Evolutionary conservation across 2,113 vertebrate genomes (phyloP).

Genomic region (Rhagologus leucostigma): DNA sequence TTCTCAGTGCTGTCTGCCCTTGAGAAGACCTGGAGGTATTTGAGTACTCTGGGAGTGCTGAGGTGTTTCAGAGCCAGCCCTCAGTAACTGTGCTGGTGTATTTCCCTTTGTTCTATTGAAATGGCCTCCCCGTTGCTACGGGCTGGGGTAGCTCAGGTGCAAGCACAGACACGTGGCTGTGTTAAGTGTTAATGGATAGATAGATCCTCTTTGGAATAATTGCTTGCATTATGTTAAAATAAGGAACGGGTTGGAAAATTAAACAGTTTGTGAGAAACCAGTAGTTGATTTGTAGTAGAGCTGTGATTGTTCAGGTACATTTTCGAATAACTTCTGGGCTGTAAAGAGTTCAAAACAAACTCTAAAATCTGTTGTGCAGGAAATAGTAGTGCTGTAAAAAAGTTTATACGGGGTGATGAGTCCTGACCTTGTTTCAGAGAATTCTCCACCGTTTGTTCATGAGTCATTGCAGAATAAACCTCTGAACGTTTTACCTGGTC

Average conservation of each 20-base stretch:
- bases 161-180: not conserved
- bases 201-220: not conserved
- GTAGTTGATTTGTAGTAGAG: not conserved
- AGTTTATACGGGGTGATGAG: not conserved
- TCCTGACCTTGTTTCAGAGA: not conserved
- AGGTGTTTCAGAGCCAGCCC: not conserved
- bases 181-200: not conserved
- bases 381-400: not conserved
- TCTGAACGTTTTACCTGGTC: not conserved
- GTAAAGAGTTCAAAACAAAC: not conserved
- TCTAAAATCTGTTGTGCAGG: not conserved
- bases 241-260: not conserved
- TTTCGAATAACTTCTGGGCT: not conserved
- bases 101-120: not conserved
- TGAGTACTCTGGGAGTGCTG: not conserved
- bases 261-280: not conserved
- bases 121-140: not conserved
- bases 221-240: not conserved
- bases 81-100: not conserved
- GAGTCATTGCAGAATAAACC: not conserved
- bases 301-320: not conserved
- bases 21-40: not conserved
- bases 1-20: not conserved
- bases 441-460: not conserved
- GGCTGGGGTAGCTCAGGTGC: not conserved